Conservation (phyloP, 2,888 invertebrate genomes). For the Lasioglossum vierecki region DNA sequence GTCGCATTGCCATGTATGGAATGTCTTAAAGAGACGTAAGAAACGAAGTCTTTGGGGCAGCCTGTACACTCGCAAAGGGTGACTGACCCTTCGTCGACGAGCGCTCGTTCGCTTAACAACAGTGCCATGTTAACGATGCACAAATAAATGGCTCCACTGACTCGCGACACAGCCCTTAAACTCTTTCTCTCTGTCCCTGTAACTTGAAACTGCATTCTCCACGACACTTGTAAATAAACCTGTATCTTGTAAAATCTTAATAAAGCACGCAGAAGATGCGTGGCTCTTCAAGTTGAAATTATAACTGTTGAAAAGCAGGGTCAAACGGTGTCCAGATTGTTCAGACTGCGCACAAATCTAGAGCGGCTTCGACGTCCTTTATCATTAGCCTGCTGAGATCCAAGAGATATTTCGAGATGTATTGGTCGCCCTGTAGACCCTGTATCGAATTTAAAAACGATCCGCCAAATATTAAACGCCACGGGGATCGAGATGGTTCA, state of each 20-base stretch:
- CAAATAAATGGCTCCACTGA: slow-evolving; percentile 53
- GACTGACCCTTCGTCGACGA: neutral
- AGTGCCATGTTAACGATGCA: slow-evolving; percentile 44
- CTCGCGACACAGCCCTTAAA: neutral
- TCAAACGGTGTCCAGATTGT: neutral
- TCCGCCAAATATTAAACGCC: neutral
- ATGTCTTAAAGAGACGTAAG: neutral
- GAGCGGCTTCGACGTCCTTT: slow-evolving; percentile 37
- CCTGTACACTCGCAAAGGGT: neutral
- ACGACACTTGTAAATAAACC: slow-evolving; percentile 54
- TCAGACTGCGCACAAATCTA: slow-evolving; percentile 22
- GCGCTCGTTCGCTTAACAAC: neutral
- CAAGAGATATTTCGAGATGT: slow-evolving; percentile 38
- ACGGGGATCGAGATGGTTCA: neutral
- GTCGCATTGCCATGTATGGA: neutral
- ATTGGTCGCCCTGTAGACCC: slow-evolving; percentile 38
- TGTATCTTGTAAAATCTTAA: slow-evolving; percentile 43
- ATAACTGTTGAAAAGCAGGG: neutral
- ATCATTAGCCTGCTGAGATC: slow-evolving; percentile 30
- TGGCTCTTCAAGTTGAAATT: neutral
- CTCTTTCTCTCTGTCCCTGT: neutral
- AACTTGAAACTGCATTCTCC: neutral
- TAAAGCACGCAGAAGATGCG: slow-evolving; percentile 14
- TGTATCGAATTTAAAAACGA: slow-evolving; percentile 6
- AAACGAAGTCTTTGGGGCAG: neutral